Evolutionary conservation across 2,888 invertebrate species (phyloP), one percentile per base, ranked within the genome.

Genomic region (Globia sparganii): DNA sequence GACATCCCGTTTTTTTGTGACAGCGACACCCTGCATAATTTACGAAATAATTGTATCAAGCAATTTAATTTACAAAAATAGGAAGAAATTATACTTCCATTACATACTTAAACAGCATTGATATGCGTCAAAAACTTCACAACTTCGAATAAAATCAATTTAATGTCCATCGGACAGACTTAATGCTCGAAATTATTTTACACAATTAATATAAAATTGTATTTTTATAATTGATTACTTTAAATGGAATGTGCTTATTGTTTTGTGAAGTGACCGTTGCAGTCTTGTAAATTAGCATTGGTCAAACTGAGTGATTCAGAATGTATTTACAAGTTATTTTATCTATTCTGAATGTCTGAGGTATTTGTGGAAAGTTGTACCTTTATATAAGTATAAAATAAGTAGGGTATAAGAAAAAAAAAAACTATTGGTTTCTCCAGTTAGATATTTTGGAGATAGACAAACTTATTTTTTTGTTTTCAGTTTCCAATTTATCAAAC

Each of bases 91-190:
- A 91, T 91, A 91, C 78, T 86, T 84, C 81, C 81, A 87, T 88
- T 91, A 88, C 86, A 91, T 85, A 89, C 87, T 91, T 91, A 92
- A 91, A 93, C 78, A 91, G 93, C 92, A 91, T 87, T 95, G 94
- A 95, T 95, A 95, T 95, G 95, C 93, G 89, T 94, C 90, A 90
- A 92, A 86, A 92, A 92, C 88, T 87, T 95, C 94, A 95, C 94
- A 95, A 95, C 94, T 90, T 92, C 86, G 84, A 91, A 92, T 92
- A 87, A 94, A 94, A 93, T 89, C 79, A 92, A 93, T 92, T 93
- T 93, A 90, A 84, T 88, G 92, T 93, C 94, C 80, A 84, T 80
- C 81, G 90, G 94, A 93, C 93, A 80, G 83, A 84, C 74, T 85
- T 81, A 84, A 78, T 71, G 78, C 28, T 78, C 64, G 68, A 88